phyloP scores from a whole-genome alignment of 2,113 vertebrate genomes.

The Zapornia atra region DNA sequence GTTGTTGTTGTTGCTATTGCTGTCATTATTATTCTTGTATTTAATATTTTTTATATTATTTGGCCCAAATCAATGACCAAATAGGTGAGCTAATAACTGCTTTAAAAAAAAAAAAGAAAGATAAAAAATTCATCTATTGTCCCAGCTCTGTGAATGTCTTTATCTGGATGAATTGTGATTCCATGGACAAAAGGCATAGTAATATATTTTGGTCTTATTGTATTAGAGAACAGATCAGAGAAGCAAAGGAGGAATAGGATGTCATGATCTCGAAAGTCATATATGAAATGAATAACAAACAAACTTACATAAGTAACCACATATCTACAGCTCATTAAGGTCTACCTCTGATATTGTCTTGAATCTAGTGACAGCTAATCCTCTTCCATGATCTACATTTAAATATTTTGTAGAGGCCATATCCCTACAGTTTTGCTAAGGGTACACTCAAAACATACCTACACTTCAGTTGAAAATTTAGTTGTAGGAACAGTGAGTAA shows the following conservation, averaged over 20 bases:
- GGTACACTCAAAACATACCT: background rate
- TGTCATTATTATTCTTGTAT: background rate
- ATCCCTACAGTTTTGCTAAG: background rate
- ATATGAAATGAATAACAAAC: background rate
- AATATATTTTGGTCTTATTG: background rate
- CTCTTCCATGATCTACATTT: background rate
- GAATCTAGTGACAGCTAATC: background rate
- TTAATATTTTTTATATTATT: background rate
- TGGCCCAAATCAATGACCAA: background rate
- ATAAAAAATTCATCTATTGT: background rate
- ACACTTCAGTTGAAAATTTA: background rate
- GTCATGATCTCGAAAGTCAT: background rate
- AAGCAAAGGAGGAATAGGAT: background rate
- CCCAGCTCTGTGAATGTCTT: background rate
- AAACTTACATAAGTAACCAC: background rate
- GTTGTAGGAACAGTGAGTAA: background rate
- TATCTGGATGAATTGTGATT: background rate
- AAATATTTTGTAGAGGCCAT: background rate
- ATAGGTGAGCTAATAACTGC: background rate
- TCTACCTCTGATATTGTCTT: background rate
- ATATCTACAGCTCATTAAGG: background rate
- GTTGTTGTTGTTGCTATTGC: background rate
- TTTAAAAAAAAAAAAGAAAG: background rate
- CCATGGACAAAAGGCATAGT: background rate
- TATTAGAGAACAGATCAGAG: background rate